Evolutionary conservation across 2,797 vertebrate genomes (phyloP).

Genomic region (Tapera naevia): DNA sequence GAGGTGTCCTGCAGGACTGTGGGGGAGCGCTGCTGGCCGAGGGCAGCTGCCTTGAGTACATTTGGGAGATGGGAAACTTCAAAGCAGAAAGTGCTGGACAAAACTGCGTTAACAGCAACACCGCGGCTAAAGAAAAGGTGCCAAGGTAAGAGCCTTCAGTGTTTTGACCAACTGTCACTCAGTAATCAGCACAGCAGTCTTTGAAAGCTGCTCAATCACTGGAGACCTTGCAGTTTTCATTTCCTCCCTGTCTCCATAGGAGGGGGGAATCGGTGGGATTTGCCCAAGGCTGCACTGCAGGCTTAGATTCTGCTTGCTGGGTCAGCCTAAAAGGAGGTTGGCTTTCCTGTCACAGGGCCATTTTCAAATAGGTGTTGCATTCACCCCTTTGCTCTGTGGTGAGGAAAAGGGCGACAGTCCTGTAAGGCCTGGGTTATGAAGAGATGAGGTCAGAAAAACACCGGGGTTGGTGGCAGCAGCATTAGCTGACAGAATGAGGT

Average conservation of each 20-base stretch:
- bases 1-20: background rate
- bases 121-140: background rate
- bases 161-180: background rate
- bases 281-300: background rate
- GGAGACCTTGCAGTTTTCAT: background rate
- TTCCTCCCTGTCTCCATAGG: rapidly evolving
- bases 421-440: background rate
- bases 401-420: background rate
- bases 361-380: background rate
- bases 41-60: background rate
- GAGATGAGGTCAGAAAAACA: background rate
- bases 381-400: rapidly evolving
- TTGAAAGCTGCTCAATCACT: background rate
- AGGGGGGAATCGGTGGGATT: background rate
- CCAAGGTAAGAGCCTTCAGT: background rate
- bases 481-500: background rate
- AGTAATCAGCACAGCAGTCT: rapidly evolving
- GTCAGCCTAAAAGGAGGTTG: background rate
- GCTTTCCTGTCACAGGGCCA: background rate
- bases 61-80: background rate
- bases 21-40: background rate
- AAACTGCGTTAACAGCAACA: rapidly evolving
- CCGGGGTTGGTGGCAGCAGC: background rate
- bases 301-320: rapidly evolving
- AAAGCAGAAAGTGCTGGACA: background rate